Percentiles rank a stretch among this genome's conserved stretches.
Conservation (phyloP, 23 tunicate genomes). For the Halocynthia aurantium region DNA sequence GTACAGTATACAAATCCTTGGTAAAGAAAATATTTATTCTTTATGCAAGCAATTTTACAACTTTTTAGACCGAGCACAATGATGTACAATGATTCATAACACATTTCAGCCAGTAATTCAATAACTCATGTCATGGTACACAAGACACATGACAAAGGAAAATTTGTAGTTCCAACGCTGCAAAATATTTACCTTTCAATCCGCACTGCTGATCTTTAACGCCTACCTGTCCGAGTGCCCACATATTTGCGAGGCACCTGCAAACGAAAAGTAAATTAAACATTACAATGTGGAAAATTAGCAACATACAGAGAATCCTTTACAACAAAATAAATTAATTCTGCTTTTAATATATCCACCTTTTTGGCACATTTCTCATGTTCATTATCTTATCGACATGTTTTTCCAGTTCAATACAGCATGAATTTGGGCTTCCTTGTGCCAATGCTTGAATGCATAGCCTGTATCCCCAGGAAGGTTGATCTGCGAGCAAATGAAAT, state of each 20-base stretch:
- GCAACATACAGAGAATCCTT: not conserved
- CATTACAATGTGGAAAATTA: not conserved
- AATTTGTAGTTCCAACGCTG: no score
- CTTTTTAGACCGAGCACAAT: no score
- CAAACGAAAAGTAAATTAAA: not conserved
- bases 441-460: conserved; percentile 62
- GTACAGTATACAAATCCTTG: no score
- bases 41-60: no score
- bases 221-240: conserved; percentile 77
- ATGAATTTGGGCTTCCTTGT: conserved; percentile 20
- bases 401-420: conserved; percentile 17
- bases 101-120: no score
- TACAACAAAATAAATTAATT: not conserved
- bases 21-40: no score
- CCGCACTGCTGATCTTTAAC: conserved; percentile 30
- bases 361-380: conserved; percentile 31
- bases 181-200: conserved; percentile 28
- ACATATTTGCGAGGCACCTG: conserved; percentile 32
- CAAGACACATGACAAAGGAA: no score
- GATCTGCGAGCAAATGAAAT: conserved; percentile 10
- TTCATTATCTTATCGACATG: conserved; percentile 19
- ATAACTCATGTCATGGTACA: no score
- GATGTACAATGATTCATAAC: no score
- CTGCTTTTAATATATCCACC: conserved; percentile 15
- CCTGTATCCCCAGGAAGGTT: conserved; percentile 43